These are phyloP conservation scores for Latrodectus hesperus DNA, from an alignment of 2,888 invertebrate species.

Conservation along the genomic window DNA sequence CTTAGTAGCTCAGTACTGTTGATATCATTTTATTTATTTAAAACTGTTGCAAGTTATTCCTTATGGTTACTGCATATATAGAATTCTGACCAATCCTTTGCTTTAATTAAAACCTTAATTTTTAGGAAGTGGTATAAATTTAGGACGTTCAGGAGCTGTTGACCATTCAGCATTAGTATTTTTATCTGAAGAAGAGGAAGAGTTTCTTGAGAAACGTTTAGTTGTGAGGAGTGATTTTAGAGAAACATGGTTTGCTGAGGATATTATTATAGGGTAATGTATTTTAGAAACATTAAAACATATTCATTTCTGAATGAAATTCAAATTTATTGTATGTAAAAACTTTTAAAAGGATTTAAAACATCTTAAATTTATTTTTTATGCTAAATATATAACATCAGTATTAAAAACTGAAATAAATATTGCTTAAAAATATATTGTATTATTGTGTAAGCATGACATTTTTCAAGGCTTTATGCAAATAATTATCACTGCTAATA, in stretches of 20 bases:
- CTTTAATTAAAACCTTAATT: not conserved
- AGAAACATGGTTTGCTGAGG: conserved; percentile 71
- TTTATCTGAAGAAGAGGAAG: conserved; percentile 34
- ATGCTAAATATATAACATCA: not conserved
- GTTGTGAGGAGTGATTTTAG: conserved; percentile 70
- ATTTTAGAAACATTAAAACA: not conserved
- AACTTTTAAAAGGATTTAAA: no score
- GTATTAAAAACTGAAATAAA: not conserved
- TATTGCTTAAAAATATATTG: no score
- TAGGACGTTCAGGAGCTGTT: conserved; percentile 23
- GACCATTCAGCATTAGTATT: conserved; percentile 10
- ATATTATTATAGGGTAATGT: conserved; percentile 62
- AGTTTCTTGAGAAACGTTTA: conserved; percentile 50
- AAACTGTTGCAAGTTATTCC: no score
- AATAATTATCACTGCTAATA: no score
- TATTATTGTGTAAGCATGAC: no score
- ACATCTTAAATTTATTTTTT: not conserved
- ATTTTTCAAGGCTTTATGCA: no score
- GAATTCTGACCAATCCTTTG: no score
- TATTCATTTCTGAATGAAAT: not conserved
- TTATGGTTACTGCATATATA: no score
- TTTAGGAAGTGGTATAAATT: conserved; percentile 10
- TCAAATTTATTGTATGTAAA: not conserved
- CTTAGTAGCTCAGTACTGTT: no score
- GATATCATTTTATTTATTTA: no score